A percentile compares a stretch with the other conserved stretches of the same genome.
phyloP scores from a whole-genome alignment of 2,888 invertebrate species.

The Apodemia mormo region DNA sequence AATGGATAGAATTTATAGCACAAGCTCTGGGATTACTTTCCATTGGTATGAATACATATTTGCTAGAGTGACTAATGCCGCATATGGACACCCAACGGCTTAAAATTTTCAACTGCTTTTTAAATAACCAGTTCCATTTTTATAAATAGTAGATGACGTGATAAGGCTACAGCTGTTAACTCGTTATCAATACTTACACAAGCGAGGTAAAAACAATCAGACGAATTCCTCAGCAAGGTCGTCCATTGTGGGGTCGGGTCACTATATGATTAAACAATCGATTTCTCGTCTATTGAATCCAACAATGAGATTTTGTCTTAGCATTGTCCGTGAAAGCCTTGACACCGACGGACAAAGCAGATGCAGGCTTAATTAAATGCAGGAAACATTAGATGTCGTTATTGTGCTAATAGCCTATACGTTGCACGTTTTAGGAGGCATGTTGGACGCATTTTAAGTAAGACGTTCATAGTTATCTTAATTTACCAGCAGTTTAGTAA shows the following conservation, averaged over 20 bases:
- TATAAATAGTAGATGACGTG: conserved; percentile 7
- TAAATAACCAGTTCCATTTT: conserved; percentile 1
- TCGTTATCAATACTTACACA: conserved; percentile 22
- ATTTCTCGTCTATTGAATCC: conserved; percentile 9
- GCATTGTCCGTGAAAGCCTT: not conserved
- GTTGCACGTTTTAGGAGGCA: not conserved
- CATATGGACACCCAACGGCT: conserved; percentile 10
- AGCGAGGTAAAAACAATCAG: conserved; percentile 26
- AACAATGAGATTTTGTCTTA: conserved; percentile 15
- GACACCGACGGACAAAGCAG: conserved; percentile 7
- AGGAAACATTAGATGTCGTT: not conserved
- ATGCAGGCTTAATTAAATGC: not conserved
- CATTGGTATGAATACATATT: not conserved
- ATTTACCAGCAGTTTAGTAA: too few relatives aligned
- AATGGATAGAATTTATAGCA: too few relatives aligned
- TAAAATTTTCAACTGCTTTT: not conserved
- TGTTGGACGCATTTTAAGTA: not conserved
- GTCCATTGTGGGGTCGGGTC: conserved; percentile 18
- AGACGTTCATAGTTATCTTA: too few relatives aligned
- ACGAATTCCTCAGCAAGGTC: conserved; percentile 30
- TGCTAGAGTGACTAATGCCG: not conserved
- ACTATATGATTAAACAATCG: conserved; percentile 22
- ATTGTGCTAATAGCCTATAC: not conserved
- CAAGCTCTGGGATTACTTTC: too few relatives aligned
- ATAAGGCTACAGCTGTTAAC: conserved; percentile 15